Base-by-base conservation (phyloP, 2,797 vertebrate species). In the Dallia pectoralis region DNA sequence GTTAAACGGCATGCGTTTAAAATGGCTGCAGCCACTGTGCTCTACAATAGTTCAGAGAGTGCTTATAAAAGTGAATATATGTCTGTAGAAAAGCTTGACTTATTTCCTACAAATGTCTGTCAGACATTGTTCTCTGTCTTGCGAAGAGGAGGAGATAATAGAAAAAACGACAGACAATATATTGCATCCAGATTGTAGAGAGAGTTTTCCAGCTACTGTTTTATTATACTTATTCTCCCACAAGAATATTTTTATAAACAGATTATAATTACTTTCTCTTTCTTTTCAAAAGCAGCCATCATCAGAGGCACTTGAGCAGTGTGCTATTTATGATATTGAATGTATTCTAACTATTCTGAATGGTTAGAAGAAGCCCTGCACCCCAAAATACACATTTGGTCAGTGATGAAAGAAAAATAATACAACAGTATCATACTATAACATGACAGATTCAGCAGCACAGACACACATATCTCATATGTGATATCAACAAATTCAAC, bases 401-500 rank as follows among this genome's bases (percentile, higher is more conserved):
- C 59, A 61, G 59, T 5, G 49, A 40, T 69, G 22, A 67, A 47
- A 64, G 40, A 47, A 80, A 81, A 74, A 25, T 66, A 83, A 70
- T 59, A 73, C 61, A 79, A 47, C 30, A 22, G 81, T 82, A 74
- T 71, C 85, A 90, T 90, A 87, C 85, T 51, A 82, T 81, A 70
- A 84, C 82, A 86, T 78, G 62, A 85, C 69, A 88, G 27, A 82
- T 76, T 22, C 84, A 82, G 83, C 69, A 25, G 76, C 69, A 79
- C 22, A 88, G 79, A 69, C 73, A 67, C 48, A 64, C 67, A 65
- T 69, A 27, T 82, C 51, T 73, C 79, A 90, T 89, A 91, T 86
- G 90, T 87, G 84, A 84, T 86, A 86, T 85, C 84, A 81, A 71
- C 69, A 63, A n/a, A n/a, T n/a, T n/a, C n/a, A n/a, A 78, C 81